Percentiles rank a stretch among this genome's conserved stretches.
Evolutionary conservation across 2,888 invertebrate genomes (phyloP).

Genomic region (Eilema caniola): DNA sequence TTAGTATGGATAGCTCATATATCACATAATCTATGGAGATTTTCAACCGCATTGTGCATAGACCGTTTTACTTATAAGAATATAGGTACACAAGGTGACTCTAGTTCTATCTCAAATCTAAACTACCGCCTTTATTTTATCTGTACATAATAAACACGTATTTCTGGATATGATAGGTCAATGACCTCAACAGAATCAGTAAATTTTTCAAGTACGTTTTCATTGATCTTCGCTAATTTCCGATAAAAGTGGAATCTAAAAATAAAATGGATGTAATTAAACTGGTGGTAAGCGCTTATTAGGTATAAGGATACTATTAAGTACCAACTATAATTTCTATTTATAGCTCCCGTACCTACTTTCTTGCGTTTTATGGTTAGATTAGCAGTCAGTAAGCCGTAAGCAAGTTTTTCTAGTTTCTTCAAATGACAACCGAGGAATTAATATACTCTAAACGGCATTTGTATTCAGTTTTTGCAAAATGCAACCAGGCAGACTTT

Average conservation of each 20-base stretch:
- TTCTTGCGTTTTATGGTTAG: conserved; percentile 63
- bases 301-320: background rate
- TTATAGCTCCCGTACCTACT: conserved; percentile 61
- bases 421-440: conserved; percentile 48
- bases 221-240: background rate
- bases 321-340: conserved; percentile 50
- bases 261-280: background rate
- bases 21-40: too few relatives aligned
- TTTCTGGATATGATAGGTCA: background rate
- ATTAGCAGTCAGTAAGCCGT: conserved; percentile 40
- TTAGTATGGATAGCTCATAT: too few relatives aligned
- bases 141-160: background rate
- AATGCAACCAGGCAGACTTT: background rate
- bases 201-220: background rate
- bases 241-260: background rate
- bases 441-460: conserved; percentile 41
- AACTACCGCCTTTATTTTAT: background rate
- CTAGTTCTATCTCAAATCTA: background rate
- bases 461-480: conserved; percentile 26
- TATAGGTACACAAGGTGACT: background rate
- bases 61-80: too few relatives aligned
- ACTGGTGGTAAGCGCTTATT: background rate
- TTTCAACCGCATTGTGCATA: background rate
- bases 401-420: conserved; percentile 64
- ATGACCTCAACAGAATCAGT: background rate